phyloP scores from a whole-genome alignment of 2,797 vertebrate genomes.

The Danio kyathit region DNA sequence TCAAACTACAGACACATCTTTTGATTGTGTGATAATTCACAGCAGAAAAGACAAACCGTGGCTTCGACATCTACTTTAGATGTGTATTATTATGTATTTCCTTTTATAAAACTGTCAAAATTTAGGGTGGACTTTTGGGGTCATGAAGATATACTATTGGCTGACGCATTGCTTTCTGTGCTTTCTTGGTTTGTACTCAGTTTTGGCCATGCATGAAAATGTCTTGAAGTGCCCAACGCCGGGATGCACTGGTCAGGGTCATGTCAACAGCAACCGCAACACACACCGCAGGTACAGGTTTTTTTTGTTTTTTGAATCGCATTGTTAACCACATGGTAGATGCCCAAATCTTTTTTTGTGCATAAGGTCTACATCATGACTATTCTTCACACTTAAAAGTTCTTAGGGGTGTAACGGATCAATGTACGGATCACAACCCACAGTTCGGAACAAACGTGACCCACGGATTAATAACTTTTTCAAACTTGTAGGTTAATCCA shows the following conservation, averaged over 20 bases:
- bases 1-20: conserved; percentile 30
- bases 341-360: not conserved
- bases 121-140: not conserved
- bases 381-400: not conserved
- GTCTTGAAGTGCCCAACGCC: conserved; percentile 97
- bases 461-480: too few species aligned
- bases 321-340: not conserved
- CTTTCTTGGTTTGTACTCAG: conserved; percentile 70
- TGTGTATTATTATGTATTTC: not conserved
- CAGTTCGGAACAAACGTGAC: too few species aligned
- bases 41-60: conserved; percentile 9
- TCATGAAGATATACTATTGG: not conserved
- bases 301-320: too few species aligned
- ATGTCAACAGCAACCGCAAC: conserved; percentile 98
- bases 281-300: conserved; percentile 96
- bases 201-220: conserved; percentile 98
- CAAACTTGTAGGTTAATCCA: too few species aligned
- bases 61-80: not conserved
- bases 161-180: not conserved
- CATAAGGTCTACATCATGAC: not conserved
- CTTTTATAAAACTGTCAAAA: not conserved
- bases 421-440: too few species aligned
- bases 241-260: conserved; percentile 96
- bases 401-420: too few species aligned
- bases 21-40: conserved; percentile 22